Base-by-base conservation (phyloP, 2,797 vertebrate genomes). In the Pseudomugil gertrudae region DNA sequence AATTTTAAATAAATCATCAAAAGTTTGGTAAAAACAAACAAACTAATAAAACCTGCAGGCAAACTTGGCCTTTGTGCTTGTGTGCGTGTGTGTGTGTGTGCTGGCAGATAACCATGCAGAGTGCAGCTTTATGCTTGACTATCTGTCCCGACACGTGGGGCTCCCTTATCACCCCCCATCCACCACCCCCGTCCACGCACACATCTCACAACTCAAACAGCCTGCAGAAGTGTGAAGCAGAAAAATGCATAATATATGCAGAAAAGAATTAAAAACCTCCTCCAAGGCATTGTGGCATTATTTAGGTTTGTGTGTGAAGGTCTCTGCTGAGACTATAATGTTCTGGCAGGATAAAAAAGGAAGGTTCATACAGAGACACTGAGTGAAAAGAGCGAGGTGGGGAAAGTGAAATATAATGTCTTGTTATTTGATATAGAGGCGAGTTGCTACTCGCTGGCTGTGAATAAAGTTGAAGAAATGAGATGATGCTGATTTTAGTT, bases 121-220 rank as follows among this genome's bases (percentile, higher is more conserved):
- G 55, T 52, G 78, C 59, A 59, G 87, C 86, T 88, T 80, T 80
- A 80, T 69, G 73, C 85, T 81, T 76, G 86, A 81, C 81, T 88
- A 87, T 85, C 84, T 19, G 67, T 64, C 72, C 79, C 82, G 10
- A 1, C 76, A 79, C 56, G 52, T 72, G 85, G 54, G 72, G 80
- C 79, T 70, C 79, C 71, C 87, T 93, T 93, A 93, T 92, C 92
- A 52, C 61, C 17, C 73, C 85, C 84, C 74, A 84, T 64, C 38
- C 91, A 50, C 58, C 17, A 74, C 84, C 85, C 80, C 71, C 85
- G 89, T 69, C 29, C 6, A 3, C 29, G n/a, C n/a, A 3, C 30
- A 73, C 80, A 72, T 78, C 74, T 72, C 69, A 75, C 30, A 66
- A 62, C 79, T 83, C 78, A 68, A 72, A 70, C 76, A 7, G 81